phyloP scores from a whole-genome alignment of 1,140 invertebrate genomes.

The Contarinia nasturtii region DNA sequence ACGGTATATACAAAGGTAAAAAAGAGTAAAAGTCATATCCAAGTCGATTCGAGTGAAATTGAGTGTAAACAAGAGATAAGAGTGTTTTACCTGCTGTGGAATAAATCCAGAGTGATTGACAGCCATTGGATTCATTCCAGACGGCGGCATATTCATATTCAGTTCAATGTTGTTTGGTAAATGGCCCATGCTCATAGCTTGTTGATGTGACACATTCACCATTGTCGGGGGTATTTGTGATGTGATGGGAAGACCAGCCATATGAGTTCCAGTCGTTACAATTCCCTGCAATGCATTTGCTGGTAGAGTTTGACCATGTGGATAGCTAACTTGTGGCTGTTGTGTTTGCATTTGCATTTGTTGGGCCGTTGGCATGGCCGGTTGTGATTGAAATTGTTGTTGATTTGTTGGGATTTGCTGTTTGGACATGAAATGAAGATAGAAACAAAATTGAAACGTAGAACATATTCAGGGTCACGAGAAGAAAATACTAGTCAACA shows the following conservation, averaged over 20 bases:
- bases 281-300: conserved; percentile 4
- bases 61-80: too few species aligned
- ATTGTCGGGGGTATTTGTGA: conserved; percentile 5
- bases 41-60: too few species aligned
- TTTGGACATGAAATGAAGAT: not conserved
- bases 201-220: not conserved
- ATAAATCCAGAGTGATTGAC: conserved; percentile 7
- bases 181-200: conserved; percentile 1
- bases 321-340: not conserved
- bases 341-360: not conserved
- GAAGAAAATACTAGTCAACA: too few species aligned
- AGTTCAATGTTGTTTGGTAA: not conserved
- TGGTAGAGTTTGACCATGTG: conserved; percentile 8
- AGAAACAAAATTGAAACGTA: not conserved
- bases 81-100: conserved; percentile 3
- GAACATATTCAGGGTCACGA: not conserved
- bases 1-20: too few species aligned
- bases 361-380: conserved; percentile 1
- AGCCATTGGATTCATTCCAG: not conserved
- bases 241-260: conserved; percentile 4
- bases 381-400: conserved; percentile 2
- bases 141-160: not conserved
- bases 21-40: too few species aligned
- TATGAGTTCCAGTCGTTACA: not conserved
- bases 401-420: conserved; percentile 11